Percentiles rank a stretch among this genome's conserved stretches.
Conservation (phyloP, 2,797 vertebrate species). For the Eurystomus glaucurus region DNA sequence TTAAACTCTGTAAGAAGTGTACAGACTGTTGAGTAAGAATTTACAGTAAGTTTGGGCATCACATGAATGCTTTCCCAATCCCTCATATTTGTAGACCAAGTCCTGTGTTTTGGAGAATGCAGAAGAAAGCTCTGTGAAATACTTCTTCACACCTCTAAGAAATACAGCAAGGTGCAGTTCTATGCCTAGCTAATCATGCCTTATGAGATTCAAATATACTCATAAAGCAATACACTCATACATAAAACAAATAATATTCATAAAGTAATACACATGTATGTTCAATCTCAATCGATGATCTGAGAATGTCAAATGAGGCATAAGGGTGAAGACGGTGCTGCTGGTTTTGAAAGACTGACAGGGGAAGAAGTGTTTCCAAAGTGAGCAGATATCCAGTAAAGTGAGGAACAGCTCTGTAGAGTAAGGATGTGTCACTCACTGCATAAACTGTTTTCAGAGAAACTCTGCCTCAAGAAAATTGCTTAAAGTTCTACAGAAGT, state of each 20-base stretch:
- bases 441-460: neutral
- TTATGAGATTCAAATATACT: neutral
- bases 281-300: neutral
- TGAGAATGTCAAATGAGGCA: neutral
- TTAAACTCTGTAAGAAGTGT: neutral
- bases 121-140: neutral
- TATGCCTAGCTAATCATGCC: neutral
- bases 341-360: slow-evolving; percentile 6
- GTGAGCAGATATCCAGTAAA: neutral
- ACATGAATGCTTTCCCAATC: neutral
- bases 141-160: neutral
- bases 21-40: neutral
- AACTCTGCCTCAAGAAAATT: neutral
- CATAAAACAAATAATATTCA: neutral
- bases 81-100: neutral
- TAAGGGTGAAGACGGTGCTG: neutral
- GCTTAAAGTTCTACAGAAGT: neutral
- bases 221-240: no score
- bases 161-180: neutral
- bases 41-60: neutral
- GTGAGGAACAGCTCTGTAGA: neutral
- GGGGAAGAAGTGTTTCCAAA: neutral
- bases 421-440: neutral
- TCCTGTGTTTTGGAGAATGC: neutral
- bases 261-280: neutral